Base-by-base conservation (phyloP, 2,888 invertebrate genomes). In the Cordilura impudica region DNA sequence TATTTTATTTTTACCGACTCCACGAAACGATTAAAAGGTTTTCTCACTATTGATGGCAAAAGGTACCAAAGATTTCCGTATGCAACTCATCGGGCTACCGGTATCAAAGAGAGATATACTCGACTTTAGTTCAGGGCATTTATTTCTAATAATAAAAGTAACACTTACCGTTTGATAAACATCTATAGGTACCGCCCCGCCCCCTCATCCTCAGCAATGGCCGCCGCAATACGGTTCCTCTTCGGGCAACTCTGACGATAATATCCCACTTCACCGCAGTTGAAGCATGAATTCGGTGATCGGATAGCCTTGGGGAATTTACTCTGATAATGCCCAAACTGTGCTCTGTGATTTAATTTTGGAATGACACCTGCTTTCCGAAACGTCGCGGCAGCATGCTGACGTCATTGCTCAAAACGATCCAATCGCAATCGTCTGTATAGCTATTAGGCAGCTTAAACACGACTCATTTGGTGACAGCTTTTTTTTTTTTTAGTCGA, bases 381-480 rank as follows among this genome's bases (percentile, higher is more conserved):
- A 14, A 3, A 8, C 6, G 14, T n/a, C 6, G 21, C 39, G 7
- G 14, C 21, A 39, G 35, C 12, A 19, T 35, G 51, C 4, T 16
- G 23, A 12, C 39, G 54, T 2, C 31, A 8, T n/a, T 56, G 63
- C 19, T 71, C 60, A 12, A 61, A 71, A 7, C 63, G 47, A 14
- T 63, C 63, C 12, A 54, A n/a, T 12, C 1, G 77, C 77, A 35
- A 70, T 70, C 3, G 69, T 63, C 12, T 70, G 63, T 70, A 76
- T 70, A 0, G 63, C 35, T 2, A 58, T 63, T 10, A 69, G 18
- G 23, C 69, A 78, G 14, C 51, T 70, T 7, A 76, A 21, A 5
- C 51, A 58, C 2, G 70, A 43, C 19, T 63, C 75, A 3, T n/a
- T 45, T 4, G 60, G 4, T 7, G n/a, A 53, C 4, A 77, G 31